Conservation (phyloP, 2,888 invertebrate genomes). For the Alitta virens region DNA sequence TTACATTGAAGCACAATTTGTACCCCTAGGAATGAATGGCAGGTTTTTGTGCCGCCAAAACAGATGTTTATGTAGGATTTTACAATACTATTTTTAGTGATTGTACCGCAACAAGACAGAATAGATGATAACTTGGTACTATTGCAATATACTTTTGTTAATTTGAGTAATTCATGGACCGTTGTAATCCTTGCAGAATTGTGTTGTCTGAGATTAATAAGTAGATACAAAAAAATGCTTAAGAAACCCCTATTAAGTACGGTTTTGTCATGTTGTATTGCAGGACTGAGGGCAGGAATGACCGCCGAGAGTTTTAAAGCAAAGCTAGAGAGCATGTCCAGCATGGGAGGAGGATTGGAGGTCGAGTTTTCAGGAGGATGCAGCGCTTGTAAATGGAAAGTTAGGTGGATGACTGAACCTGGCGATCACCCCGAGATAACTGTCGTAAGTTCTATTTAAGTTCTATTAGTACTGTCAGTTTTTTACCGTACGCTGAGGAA, state of each 20-base stretch:
- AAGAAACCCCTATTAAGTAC: too few relatives aligned
- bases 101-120: background rate
- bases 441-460: constrained; percentile 16
- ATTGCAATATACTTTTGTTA: too few relatives aligned
- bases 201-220: too few relatives aligned
- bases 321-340: constrained; percentile 13
- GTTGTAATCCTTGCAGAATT: too few relatives aligned
- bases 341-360: constrained; percentile 10
- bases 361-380: constrained; percentile 22
- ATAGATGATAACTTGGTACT: too few relatives aligned
- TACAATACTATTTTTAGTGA: background rate
- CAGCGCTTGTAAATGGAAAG: constrained; percentile 17
- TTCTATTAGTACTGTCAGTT: too few relatives aligned
- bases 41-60: background rate
- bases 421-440: constrained; percentile 25
- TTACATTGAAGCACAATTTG: too few relatives aligned
- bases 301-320: constrained; percentile 7
- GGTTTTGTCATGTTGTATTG: too few relatives aligned
- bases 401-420: constrained; percentile 18
- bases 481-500: too few relatives aligned
- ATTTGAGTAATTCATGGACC: too few relatives aligned
- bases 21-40: too few relatives aligned
- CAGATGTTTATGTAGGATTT: background rate
- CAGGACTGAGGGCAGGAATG: constrained; percentile 15
- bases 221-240: too few relatives aligned